These are phyloP conservation scores for Montipora capitata DNA, from an alignment of 92 coral and sea anemone genomes.

Conservation along the genomic window DNA sequence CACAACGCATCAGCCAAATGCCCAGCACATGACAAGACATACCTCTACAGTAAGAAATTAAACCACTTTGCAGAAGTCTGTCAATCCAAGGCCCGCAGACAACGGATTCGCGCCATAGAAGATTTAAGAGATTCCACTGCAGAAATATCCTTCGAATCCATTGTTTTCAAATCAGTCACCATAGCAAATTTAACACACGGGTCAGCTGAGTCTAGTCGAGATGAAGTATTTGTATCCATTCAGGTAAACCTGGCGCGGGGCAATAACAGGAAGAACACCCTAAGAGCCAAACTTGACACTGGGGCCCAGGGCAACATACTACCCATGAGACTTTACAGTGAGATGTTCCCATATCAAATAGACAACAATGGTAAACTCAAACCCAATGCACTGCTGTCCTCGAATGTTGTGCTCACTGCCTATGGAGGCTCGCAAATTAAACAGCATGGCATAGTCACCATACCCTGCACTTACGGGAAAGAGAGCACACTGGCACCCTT, in stretches of 20 bases:
- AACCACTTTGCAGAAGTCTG: too few relatives aligned
- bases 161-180: conserved; percentile 58
- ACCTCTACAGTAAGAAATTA: too few relatives aligned
- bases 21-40: too few relatives aligned
- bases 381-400: conserved; percentile 9
- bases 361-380: too few relatives aligned
- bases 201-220: conserved; percentile 7
- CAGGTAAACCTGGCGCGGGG: neutral
- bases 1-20: conserved; percentile 1
- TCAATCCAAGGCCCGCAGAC: neutral
- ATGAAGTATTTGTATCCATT: conserved; percentile 60
- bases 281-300: neutral
- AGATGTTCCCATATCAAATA: too few relatives aligned
- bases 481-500: conserved; percentile 20
- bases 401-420: too few relatives aligned
- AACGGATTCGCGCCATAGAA: neutral
- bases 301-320: conserved; percentile 7
- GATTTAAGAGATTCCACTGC: too few relatives aligned
- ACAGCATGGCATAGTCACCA: too few relatives aligned
- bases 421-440: too few relatives aligned
- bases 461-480: neutral
- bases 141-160: neutral
- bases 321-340: neutral
- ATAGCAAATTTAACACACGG: conserved; percentile 43
- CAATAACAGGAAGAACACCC: neutral